Conservation (phyloP, 2,888 invertebrate genomes). For the Hermaeophaga mercurialis region DNA sequence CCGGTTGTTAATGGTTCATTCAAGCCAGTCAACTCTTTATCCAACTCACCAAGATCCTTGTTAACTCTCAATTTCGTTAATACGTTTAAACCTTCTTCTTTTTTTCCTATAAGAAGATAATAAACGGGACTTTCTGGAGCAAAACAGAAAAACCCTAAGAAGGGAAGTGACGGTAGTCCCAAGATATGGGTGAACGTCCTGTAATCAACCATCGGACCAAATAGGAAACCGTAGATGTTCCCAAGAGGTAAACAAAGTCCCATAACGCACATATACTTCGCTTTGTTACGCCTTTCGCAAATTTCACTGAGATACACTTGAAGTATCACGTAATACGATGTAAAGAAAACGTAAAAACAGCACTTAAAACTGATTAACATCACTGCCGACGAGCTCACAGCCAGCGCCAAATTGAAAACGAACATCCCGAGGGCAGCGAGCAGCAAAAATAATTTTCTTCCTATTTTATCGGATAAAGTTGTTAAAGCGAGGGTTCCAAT, state of each 20-base stretch:
- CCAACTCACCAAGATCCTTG: neutral
- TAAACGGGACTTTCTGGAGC: constrained; percentile 23
- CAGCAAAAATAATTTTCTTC: constrained; percentile 71
- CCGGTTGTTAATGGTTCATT: too few relatives aligned
- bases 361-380: constrained; percentile 5
- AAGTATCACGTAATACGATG: too few relatives aligned
- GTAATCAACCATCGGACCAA: constrained; percentile 17
- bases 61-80: constrained; percentile 17
- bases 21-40: too few relatives aligned
- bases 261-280: constrained; percentile 18
- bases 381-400: too few relatives aligned
- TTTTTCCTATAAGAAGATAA: constrained; percentile 3
- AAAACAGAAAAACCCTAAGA: constrained; percentile 2
- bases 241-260: constrained; percentile 9
- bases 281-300: neutral
- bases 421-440: constrained; percentile 67
- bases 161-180: constrained; percentile 2
- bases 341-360: neutral
- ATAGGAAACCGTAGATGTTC: constrained; percentile 10
- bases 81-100: constrained; percentile 6
- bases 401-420: constrained; percentile 51
- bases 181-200: constrained; percentile 14
- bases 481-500: constrained; percentile 33
- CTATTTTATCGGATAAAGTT: constrained; percentile 46
- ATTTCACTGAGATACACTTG: constrained; percentile 20